These are phyloP conservation scores for Limnephilus auricula DNA, from an alignment of 2,888 invertebrate species.

Conservation along the genomic window DNA sequence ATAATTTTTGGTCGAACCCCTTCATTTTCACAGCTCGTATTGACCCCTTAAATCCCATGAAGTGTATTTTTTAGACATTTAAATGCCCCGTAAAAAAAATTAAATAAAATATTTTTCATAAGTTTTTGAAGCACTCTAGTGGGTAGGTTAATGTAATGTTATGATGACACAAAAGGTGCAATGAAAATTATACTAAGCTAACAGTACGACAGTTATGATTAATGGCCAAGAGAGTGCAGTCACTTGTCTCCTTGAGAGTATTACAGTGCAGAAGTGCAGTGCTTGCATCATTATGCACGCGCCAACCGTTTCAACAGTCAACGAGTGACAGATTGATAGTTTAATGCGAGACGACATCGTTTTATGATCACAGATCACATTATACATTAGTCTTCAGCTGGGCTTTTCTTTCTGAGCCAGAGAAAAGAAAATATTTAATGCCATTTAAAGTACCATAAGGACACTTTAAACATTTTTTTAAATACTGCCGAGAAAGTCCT, in stretches of 20 bases:
- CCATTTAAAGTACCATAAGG: not conserved
- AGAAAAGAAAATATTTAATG: not conserved
- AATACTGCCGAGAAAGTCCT: not conserved
- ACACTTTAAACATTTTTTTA: not conserved
- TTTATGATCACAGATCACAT: not conserved
- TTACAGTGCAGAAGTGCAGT: not conserved
- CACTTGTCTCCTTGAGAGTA: not conserved
- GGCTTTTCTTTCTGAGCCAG: not conserved
- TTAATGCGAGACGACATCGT: not conserved
- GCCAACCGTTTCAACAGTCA: not conserved
- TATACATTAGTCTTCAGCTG: not conserved
- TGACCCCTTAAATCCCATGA: too few species aligned
- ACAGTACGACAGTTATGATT: not conserved
- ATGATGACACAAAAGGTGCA: not conserved
- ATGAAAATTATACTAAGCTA: not conserved
- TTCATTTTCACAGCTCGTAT: too few species aligned
- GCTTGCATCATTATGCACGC: not conserved
- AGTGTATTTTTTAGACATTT: too few species aligned
- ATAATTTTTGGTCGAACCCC: too few species aligned
- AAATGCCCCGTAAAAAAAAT: too few species aligned
- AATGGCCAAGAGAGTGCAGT: not conserved
- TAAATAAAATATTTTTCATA: too few species aligned
- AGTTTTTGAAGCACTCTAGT: too few species aligned
- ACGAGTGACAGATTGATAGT: not conserved
- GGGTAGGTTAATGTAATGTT: not conserved